Percentiles rank a stretch among this genome's conserved stretches.
Conservation (phyloP, 2,888 invertebrate species). For the Abrostola triplasia region DNA sequence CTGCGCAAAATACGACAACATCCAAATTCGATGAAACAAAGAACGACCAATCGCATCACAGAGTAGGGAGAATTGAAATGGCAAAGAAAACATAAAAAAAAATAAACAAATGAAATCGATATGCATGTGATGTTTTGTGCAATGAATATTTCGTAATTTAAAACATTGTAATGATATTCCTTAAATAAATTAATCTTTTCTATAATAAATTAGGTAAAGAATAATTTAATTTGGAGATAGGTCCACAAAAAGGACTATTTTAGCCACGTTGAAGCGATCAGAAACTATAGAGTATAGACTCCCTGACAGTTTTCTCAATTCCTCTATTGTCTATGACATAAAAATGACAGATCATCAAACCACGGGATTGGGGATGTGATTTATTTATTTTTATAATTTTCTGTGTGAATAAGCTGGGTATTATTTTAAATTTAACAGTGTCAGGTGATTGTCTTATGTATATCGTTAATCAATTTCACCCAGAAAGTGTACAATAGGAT, state of each 20-base stretch:
- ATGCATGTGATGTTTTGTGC: not conserved
- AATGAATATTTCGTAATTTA: not conserved
- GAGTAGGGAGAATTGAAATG: not conserved
- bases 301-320: constrained; percentile 37
- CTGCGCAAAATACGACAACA: constrained; percentile 27
- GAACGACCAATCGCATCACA: constrained; percentile 47
- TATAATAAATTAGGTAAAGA: not conserved
- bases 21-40: constrained; percentile 25
- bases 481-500: constrained; percentile 3
- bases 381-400: constrained; percentile 71
- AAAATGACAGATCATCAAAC: constrained; percentile 71
- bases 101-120: constrained; percentile 53
- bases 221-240: not conserved
- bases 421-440: constrained; percentile 64
- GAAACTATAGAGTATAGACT: constrained; percentile 31
- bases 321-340: constrained; percentile 43
- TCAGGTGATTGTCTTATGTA: constrained; percentile 54
- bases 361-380: constrained; percentile 73
- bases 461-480: constrained; percentile 12
- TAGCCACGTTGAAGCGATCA: constrained; percentile 42
- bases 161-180: too few relatives aligned
- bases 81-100: constrained; percentile 45
- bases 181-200: too few relatives aligned
- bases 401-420: constrained; percentile 61
- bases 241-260: constrained; percentile 1